These are phyloP conservation scores for Hyposoter didymator DNA, from an alignment of 2,888 invertebrate genomes.

Conservation along the genomic window DNA sequence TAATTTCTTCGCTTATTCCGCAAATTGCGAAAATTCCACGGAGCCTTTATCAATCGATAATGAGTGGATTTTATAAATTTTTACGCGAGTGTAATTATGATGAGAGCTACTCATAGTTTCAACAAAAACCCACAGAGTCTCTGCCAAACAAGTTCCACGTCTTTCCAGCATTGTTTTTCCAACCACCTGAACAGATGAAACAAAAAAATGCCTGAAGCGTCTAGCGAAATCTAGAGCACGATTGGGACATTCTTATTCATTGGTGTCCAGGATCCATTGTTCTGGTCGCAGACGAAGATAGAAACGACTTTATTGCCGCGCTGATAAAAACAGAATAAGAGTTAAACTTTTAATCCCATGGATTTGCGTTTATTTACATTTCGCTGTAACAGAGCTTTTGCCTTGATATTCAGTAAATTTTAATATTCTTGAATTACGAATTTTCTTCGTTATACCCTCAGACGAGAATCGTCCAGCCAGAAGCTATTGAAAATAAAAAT, in stretches of 20 bases:
- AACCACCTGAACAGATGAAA: background rate
- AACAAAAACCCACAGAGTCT: background rate
- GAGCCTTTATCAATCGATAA: background rate
- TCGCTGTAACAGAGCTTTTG: too few relatives aligned
- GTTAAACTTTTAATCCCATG: background rate
- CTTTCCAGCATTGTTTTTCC: background rate
- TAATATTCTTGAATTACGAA: too few relatives aligned
- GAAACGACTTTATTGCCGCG: background rate
- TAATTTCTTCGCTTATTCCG: slow-evolving; percentile 57
- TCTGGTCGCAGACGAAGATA: background rate
- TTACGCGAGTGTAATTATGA: background rate
- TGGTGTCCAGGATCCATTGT: background rate
- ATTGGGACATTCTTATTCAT: background rate
- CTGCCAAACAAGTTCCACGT: background rate
- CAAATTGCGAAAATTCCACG: slow-evolving; percentile 10
- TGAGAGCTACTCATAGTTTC: background rate
- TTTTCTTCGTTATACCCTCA: too few relatives aligned
- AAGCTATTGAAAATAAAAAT: too few relatives aligned
- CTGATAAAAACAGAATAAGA: slow-evolving; percentile 1
- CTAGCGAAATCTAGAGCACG: background rate
- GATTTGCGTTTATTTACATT: background rate
- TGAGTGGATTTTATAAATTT: background rate
- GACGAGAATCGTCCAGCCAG: too few relatives aligned
- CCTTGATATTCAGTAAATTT: background rate
- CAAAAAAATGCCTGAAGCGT: background rate